A percentile compares a stretch with the other conserved stretches of the same genome.
Conservation (phyloP, 1,140 invertebrate species). For the Phymastichus coffea region DNA sequence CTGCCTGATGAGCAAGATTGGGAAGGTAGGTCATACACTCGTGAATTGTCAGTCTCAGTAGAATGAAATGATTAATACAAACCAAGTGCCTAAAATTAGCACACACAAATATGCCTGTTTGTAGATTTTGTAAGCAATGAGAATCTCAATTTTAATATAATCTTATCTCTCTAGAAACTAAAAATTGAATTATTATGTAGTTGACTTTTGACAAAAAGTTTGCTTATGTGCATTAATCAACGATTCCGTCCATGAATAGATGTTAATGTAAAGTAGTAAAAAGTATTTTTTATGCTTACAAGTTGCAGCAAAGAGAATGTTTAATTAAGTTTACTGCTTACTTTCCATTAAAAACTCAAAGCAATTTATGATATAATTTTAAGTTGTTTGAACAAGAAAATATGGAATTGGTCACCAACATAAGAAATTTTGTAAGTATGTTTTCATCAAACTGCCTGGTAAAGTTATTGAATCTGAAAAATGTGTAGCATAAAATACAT, state of each 20-base stretch:
- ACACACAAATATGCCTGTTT: no score
- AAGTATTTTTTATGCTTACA: conserved; percentile 21
- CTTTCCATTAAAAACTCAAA: no score
- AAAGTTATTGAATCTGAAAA: not conserved
- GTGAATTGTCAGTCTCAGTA: conserved; percentile 59
- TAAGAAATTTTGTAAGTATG: conserved; percentile 13
- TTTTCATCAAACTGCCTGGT: conserved; percentile 1
- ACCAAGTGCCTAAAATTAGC: not conserved
- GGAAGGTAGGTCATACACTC: conserved; percentile 63
- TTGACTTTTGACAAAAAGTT: conserved; percentile 10
- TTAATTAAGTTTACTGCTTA: no score
- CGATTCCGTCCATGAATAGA: conserved; percentile 33
- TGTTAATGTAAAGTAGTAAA: conserved; percentile 16
- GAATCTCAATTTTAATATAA: no score
- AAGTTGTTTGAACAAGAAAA: no score
- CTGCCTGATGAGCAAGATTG: conserved; percentile 62
- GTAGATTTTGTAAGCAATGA: no score
- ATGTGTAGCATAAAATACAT: conserved; percentile 7
- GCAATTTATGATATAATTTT: no score
- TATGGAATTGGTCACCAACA: not conserved
- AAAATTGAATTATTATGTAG: no score
- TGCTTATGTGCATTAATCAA: conserved; percentile 2
- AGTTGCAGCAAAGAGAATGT: not conserved
- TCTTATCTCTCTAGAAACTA: no score
- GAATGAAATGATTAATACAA: conserved; percentile 30